These are phyloP conservation scores for Acheta domesticus DNA, from an alignment of 2,888 invertebrate species.

Conservation along the genomic window DNA sequence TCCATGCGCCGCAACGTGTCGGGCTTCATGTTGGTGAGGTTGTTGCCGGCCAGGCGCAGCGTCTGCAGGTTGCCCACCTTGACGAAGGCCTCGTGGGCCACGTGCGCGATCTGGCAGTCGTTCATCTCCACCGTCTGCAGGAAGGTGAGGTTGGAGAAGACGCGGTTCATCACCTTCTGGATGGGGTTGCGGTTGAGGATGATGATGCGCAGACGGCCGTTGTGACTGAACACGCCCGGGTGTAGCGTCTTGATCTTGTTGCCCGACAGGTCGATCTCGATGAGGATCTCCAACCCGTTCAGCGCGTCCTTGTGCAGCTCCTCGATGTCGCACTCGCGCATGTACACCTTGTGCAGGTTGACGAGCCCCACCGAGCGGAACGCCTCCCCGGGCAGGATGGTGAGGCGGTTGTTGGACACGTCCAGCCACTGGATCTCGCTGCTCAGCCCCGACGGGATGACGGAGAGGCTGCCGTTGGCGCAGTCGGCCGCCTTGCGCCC, in stretches of 20 bases:
- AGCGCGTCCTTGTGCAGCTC: conserved; percentile 73
- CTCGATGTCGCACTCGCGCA: conserved; percentile 70
- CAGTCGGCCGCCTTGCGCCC: conserved; percentile 84
- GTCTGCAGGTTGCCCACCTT: conserved; percentile 65
- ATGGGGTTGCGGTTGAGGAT: conserved; percentile 72
- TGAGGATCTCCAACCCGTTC: conserved; percentile 69
- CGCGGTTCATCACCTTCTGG: conserved; percentile 65
- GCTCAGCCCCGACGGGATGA: conserved; percentile 70
- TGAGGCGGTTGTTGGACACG: conserved; percentile 66
- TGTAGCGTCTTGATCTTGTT: conserved; percentile 66
- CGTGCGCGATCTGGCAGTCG: conserved; percentile 66
- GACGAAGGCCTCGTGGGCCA: conserved; percentile 69
- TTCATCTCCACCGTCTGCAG: conserved; percentile 74
- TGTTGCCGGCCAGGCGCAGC: conserved; percentile 70
- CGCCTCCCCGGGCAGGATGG: conserved; percentile 62
- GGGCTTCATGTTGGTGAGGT: conserved; percentile 60
- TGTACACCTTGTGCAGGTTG: conserved; percentile 75
- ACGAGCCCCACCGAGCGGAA: conserved; percentile 67
- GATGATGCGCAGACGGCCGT: conserved; percentile 67
- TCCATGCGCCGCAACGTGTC: conserved; percentile 39
- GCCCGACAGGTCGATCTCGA: conserved; percentile 76
- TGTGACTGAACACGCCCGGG: conserved; percentile 67
- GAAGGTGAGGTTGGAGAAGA: conserved; percentile 71
- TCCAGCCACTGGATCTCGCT: conserved; percentile 66
- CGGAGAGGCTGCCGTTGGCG: conserved; percentile 59